Percentiles rank a stretch among this genome's conserved stretches.
phyloP scores from a whole-genome alignment of 2,888 invertebrate genomes.

The Harpalus rufipes region DNA sequence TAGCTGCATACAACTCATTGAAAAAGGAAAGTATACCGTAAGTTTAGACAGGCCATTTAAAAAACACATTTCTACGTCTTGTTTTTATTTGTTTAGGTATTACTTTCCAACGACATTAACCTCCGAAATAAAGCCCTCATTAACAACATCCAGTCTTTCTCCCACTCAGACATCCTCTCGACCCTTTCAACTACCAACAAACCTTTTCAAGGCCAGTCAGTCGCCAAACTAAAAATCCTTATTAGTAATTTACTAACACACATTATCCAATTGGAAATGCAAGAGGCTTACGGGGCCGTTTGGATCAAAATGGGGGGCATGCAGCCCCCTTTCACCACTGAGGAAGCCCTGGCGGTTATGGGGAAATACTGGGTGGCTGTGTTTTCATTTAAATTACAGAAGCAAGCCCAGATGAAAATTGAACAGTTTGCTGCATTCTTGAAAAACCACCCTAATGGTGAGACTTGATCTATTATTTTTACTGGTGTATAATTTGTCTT shows the following conservation, averaged over 20 bases:
- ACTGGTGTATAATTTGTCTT: neutral
- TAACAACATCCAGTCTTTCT: constrained; percentile 76
- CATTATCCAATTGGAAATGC: constrained; percentile 49
- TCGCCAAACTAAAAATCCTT: constrained; percentile 53
- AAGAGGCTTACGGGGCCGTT: constrained; percentile 49
- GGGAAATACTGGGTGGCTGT: constrained; percentile 57
- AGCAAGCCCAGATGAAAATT: constrained; percentile 47
- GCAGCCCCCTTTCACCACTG: constrained; percentile 48
- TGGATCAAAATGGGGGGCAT: constrained; percentile 49
- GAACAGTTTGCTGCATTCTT: constrained; percentile 51
- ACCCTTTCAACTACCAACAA: constrained; percentile 52
- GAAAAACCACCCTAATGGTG: constrained; percentile 50
- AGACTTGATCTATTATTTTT: neutral
- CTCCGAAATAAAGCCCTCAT: constrained; percentile 80
- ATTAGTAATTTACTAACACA: constrained; percentile 51
- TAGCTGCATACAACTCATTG: constrained; percentile 80
- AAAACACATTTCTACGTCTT: neutral
- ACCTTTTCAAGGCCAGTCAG: neutral
- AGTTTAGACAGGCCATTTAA: constrained; percentile 69
- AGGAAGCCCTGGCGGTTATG: constrained; percentile 28
- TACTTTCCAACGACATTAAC: constrained; percentile 81
- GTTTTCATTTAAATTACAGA: constrained; percentile 51
- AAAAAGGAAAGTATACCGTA: constrained; percentile 79
- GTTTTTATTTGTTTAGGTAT: constrained; percentile 76
- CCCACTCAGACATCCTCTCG: constrained; percentile 71